Percentiles rank a stretch among this genome's conserved stretches.
Conservation (phyloP, 2,888 invertebrate species). For the Merodon equestris region DNA sequence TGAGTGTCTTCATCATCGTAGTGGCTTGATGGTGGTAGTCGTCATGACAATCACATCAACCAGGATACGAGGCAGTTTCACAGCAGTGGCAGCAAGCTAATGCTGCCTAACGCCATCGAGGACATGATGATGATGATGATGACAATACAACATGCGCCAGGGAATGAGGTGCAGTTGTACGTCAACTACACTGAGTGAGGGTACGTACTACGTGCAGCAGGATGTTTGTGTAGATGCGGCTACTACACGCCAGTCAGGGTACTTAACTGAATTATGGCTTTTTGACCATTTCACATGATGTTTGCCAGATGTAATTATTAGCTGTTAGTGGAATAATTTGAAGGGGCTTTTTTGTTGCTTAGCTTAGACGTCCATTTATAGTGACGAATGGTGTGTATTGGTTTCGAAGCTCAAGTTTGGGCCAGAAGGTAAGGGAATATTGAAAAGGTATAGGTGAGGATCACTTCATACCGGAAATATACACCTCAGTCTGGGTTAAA, state of each 20-base stretch:
- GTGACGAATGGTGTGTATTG: not conserved
- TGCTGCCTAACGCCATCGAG: slow-evolving; percentile 61
- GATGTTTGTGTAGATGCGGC: slow-evolving; percentile 32
- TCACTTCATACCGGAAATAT: no score
- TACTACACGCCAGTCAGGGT: slow-evolving; percentile 38
- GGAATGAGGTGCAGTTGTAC: slow-evolving; percentile 32
- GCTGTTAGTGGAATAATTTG: slow-evolving; percentile 64
- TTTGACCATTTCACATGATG: slow-evolving; percentile 70
- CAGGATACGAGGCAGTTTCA: slow-evolving; percentile 21
- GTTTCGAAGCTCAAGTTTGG: no score
- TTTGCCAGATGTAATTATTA: slow-evolving; percentile 70
- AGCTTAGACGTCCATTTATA: slow-evolving; percentile 1
- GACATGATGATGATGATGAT: slow-evolving; percentile 54
- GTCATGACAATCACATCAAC: slow-evolving; percentile 43
- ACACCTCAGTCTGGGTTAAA: not conserved
- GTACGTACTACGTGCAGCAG: slow-evolving; percentile 12
- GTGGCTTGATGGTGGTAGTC: slow-evolving; percentile 33
- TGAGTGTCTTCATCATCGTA: slow-evolving; percentile 25
- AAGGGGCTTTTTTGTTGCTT: slow-evolving; percentile 35
- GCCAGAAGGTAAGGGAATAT: no score
- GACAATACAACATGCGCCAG: slow-evolving; percentile 57
- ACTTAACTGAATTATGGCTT: slow-evolving; percentile 71
- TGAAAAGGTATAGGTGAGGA: no score
- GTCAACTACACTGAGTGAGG: slow-evolving; percentile 11
- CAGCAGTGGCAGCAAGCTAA: slow-evolving; percentile 51